Conservation (phyloP, 2,113 vertebrate species). For the Glaucidium brasilianum region DNA sequence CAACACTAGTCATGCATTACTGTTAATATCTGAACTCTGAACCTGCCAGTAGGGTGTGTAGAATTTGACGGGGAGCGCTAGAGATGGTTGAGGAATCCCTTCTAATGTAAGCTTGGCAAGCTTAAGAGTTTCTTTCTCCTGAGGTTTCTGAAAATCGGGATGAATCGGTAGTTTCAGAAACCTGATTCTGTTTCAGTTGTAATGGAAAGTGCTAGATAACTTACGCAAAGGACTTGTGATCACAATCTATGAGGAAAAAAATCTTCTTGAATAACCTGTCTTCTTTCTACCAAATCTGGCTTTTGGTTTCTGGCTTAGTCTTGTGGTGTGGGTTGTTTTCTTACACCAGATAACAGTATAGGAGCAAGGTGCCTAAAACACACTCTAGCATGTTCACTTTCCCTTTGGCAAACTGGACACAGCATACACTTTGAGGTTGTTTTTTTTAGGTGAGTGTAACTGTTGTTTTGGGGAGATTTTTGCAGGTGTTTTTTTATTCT, state of each 20-base stretch:
- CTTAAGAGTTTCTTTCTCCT: background rate
- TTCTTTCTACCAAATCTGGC: background rate
- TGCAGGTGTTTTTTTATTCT: background rate
- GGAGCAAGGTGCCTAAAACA: background rate
- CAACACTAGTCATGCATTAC: background rate
- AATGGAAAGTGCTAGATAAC: background rate
- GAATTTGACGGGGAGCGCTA: background rate
- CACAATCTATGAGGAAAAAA: background rate
- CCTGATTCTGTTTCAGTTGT: background rate
- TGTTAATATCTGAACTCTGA: background rate
- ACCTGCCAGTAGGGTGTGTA: background rate
- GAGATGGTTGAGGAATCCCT: background rate
- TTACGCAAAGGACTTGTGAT: background rate
- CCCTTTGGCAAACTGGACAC: background rate
- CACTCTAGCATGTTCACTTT: background rate
- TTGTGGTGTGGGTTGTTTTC: background rate
- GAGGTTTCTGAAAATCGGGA: background rate
- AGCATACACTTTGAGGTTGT: too few species aligned
- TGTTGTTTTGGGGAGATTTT: background rate
- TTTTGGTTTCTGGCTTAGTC: background rate
- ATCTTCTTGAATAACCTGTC: too few species aligned
- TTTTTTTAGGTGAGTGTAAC: background rate
- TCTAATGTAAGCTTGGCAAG: background rate
- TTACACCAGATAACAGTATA: background rate
- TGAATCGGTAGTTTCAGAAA: background rate